Evolutionary conservation across 2,888 invertebrate genomes (phyloP).

Genomic region (Agonopterix arenella): DNA sequence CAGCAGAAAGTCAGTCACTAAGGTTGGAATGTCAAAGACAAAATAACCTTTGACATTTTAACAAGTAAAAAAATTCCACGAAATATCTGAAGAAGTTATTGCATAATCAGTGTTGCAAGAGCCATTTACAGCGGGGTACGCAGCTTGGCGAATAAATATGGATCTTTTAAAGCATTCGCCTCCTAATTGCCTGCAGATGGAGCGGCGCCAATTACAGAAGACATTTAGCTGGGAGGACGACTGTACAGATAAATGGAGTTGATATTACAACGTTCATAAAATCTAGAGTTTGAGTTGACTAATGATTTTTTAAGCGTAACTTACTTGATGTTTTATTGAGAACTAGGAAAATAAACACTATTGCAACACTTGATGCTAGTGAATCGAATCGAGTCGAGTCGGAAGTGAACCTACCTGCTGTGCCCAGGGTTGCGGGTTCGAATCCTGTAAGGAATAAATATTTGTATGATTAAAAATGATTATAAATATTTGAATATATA

Average conservation of each 20-base stretch:
- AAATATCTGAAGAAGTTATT: constrained; percentile 20
- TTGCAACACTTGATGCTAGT: too few relatives aligned
- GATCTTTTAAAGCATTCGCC: constrained; percentile 59
- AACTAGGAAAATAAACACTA: too few relatives aligned
- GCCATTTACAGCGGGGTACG: constrained; percentile 32
- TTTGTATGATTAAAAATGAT: too few relatives aligned
- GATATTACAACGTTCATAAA: constrained; percentile 4
- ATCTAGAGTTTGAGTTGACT: constrained; percentile 7
- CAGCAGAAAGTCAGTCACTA: too few relatives aligned
- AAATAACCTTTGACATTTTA: too few relatives aligned
- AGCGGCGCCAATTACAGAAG: constrained; percentile 63
- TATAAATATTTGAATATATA: too few relatives aligned
- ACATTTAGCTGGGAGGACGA: constrained; percentile 48
- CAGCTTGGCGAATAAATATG: constrained; percentile 57
- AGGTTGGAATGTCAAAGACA: too few relatives aligned
- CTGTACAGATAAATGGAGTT: constrained; percentile 49
- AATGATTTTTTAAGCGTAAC: constrained; percentile 10
- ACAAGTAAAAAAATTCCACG: neutral
- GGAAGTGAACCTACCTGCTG: too few relatives aligned
- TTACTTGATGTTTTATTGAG: neutral
- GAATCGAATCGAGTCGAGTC: too few relatives aligned
- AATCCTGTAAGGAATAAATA: too few relatives aligned
- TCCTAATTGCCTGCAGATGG: constrained; percentile 73
- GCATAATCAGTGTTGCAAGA: constrained; percentile 35
- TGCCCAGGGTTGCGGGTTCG: too few relatives aligned